Percentiles rank a stretch among this genome's conserved stretches.
These are phyloP conservation scores for Campoplex nolae DNA, from an alignment of 2,888 invertebrate genomes.

Conservation along the genomic window DNA sequence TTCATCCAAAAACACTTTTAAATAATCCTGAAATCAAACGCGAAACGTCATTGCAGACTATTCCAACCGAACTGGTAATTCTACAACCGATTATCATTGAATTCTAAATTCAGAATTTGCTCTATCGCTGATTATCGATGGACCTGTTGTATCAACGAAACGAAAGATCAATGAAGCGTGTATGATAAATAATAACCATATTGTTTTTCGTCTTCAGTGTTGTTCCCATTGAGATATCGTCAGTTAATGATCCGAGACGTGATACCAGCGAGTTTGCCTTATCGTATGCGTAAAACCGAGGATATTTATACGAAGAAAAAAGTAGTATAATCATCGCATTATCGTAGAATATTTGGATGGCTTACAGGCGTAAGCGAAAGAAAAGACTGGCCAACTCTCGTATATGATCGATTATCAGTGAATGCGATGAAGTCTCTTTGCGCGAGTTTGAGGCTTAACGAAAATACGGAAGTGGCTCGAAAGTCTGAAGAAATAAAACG, in stretches of 20 bases:
- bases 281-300: background rate
- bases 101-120: background rate
- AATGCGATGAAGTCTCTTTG: conserved; percentile 10
- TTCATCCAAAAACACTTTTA: background rate
- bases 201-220: background rate
- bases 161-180: background rate
- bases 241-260: background rate
- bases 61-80: background rate
- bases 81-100: background rate
- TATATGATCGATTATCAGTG: conserved; percentile 66
- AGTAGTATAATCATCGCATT: background rate
- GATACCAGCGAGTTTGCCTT: background rate
- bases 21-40: background rate
- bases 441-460: background rate
- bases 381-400: conserved; percentile 72
- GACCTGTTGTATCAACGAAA: background rate
- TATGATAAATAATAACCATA: background rate
- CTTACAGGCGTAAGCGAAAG: conserved; percentile 83
- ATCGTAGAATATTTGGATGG: conserved; percentile 77
- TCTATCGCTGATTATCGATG: background rate
- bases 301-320: background rate
- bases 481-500: background rate
- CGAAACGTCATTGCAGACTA: background rate
- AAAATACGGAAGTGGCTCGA: background rate
- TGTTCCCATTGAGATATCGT: background rate